These are phyloP conservation scores for Mesocricetus auratus DNA, from an alignment of 2,113 vertebrate species.

Conservation along the genomic window DNA sequence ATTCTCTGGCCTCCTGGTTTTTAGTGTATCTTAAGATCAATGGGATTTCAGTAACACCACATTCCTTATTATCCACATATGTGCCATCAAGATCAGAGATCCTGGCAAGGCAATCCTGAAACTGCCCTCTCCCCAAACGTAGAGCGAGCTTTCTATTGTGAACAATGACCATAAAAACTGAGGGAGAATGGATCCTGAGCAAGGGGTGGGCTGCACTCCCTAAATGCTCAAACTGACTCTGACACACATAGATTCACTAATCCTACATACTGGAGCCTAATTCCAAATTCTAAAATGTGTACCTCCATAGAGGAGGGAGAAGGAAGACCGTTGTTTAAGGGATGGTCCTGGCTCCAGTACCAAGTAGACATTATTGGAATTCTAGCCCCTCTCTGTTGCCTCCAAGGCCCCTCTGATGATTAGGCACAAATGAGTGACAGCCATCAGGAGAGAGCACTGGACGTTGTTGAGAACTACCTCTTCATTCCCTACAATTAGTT, in stretches of 20 bases:
- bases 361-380: slow-evolving; percentile 9
- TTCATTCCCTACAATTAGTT: slow-evolving; percentile 46
- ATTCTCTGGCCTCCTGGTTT: background rate
- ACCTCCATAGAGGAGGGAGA: background rate
- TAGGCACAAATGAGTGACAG: background rate
- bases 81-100: background rate
- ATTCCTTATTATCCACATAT: background rate
- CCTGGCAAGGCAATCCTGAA: background rate
- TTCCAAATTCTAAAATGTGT: background rate
- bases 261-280: background rate
- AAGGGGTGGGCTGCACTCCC: background rate
- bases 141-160: background rate
- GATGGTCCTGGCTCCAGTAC: background rate
- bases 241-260: background rate
- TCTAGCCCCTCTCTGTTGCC: background rate
- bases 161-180: background rate
- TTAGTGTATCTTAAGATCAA: background rate
- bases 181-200: background rate
- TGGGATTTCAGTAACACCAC: background rate
- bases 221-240: background rate
- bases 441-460: background rate
- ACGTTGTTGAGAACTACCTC: slow-evolving; percentile 33
- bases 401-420: background rate
- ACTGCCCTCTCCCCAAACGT: background rate
- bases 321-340: background rate